Conservation (phyloP, 2,113 vertebrate genomes). For the Colius striatus region DNA sequence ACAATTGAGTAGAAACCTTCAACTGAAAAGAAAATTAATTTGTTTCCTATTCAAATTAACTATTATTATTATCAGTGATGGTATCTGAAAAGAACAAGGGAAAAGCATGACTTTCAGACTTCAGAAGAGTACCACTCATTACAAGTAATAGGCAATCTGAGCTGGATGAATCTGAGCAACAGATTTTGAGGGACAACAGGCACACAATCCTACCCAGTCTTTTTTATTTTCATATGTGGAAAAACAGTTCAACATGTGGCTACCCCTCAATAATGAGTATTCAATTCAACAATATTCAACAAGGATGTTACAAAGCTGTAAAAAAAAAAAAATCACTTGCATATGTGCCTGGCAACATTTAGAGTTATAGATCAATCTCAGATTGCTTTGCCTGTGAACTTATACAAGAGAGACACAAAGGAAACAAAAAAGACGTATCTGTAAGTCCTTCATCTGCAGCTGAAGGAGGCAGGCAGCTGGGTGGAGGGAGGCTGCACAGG, state of each 20-base stretch:
- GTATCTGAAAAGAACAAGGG: neutral
- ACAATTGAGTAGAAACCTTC: neutral
- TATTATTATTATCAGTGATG: neutral
- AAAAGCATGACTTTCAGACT: neutral
- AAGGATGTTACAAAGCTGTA: neutral
- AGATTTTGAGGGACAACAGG: neutral
- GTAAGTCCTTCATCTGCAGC: neutral
- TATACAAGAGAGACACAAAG: neutral
- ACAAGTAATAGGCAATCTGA: neutral
- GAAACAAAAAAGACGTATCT: neutral
- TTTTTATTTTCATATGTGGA: neutral
- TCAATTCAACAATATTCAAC: neutral
- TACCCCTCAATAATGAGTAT: neutral
- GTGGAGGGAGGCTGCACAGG: neutral
- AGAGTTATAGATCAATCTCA: neutral
- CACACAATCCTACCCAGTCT: neutral
- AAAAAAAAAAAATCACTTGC: slow-evolving; percentile 13
- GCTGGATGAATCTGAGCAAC: neutral
- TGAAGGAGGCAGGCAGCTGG: neutral
- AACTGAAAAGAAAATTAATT: neutral
- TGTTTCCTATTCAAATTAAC: neutral
- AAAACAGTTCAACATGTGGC: slow-evolving; percentile 30
- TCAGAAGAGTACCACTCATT: neutral
- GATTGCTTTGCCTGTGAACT: neutral
- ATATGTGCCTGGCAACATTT: neutral